Conservation (phyloP, 2,113 vertebrate species). For the Kryptolebias marmoratus region DNA sequence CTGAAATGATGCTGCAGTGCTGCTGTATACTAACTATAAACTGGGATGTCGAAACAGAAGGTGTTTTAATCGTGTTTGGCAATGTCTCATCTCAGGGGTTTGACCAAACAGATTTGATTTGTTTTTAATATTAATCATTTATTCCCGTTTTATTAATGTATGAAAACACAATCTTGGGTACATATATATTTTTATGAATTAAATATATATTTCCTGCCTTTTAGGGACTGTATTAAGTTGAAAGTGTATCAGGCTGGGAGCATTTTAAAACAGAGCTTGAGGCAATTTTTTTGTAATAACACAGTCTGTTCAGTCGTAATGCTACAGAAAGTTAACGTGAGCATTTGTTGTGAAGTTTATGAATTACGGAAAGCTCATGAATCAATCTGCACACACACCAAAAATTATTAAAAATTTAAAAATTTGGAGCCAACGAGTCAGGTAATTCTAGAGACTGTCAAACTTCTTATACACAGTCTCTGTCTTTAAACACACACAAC, state of each 20-base stretch:
- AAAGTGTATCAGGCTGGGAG: no score
- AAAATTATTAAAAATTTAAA: background rate
- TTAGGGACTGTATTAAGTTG: background rate
- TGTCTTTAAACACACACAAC: no score
- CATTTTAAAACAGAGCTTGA: no score
- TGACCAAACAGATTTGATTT: background rate
- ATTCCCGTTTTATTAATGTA: background rate
- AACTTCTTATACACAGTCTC: no score
- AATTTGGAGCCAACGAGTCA: no score
- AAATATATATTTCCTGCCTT: background rate
- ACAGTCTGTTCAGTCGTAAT: no score
- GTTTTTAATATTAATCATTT: background rate
- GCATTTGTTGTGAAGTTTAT: no score
- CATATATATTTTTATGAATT: background rate
- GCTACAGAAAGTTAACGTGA: no score
- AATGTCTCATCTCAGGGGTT: background rate
- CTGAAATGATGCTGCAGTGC: constrained; percentile 38
- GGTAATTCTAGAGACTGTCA: no score
- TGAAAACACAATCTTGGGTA: background rate
- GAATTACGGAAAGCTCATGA: no score
- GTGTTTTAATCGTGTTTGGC: constrained; percentile 3
- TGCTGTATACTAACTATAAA: constrained; percentile 14
- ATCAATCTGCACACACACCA: background rate
- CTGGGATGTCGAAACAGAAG: background rate
- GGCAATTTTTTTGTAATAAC: no score